Conservation (phyloP, 53 echinoderm and acorn worm genomes). For the Echinarachnius parma region DNA sequence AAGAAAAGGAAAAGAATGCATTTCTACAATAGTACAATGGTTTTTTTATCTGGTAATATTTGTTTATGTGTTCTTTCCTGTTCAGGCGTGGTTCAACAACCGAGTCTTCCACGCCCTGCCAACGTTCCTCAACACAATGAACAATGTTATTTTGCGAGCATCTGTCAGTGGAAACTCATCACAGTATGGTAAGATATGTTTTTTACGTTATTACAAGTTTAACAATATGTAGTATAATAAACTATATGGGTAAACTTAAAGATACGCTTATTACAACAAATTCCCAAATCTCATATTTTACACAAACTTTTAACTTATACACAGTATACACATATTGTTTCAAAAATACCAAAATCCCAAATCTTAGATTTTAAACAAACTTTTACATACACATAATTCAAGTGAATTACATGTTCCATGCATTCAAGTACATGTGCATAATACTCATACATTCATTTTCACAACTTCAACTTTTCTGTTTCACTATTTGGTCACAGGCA, state of each 20-base stretch:
- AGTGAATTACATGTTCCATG: too few relatives aligned
- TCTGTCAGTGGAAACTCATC: conserved; percentile 37
- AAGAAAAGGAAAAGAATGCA: neutral
- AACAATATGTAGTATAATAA: too few relatives aligned
- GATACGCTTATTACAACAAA: too few relatives aligned
- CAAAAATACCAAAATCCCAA: too few relatives aligned
- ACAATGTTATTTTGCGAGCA: conserved; percentile 74
- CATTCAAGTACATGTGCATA: neutral
- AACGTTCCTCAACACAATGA: conserved; percentile 69
- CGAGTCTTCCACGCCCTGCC: conserved; percentile 83
- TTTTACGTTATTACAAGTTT: neutral
- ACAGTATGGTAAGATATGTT: conserved; percentile 55
- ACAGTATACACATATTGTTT: too few relatives aligned
- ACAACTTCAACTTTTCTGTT: neutral
- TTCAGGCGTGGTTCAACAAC: conserved; percentile 87
- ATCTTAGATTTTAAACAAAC: too few relatives aligned
- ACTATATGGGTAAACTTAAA: too few relatives aligned
- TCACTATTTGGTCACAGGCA: conserved; percentile 47
- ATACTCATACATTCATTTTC: neutral
- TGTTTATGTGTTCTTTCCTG: neutral
- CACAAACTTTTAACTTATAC: too few relatives aligned
- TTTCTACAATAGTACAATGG: neutral
- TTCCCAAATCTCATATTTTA: too few relatives aligned
- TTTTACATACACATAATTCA: too few relatives aligned
- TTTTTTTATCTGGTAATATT: neutral